These are phyloP conservation scores for Ophion obscuratus DNA, from an alignment of 2,888 invertebrate species.

Conservation along the genomic window DNA sequence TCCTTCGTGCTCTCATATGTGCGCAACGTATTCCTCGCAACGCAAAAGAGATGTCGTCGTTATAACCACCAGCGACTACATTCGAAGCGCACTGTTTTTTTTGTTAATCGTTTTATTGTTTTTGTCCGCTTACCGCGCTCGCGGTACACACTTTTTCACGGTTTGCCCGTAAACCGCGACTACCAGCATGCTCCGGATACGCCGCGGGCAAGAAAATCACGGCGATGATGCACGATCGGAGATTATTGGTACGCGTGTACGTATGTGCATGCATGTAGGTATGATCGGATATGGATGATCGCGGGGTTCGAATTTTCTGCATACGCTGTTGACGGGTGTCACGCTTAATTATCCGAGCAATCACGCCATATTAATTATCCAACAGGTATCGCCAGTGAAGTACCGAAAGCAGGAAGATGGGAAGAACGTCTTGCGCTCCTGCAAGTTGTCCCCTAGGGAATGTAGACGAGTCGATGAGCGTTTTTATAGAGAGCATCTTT, in stretches of 20 bases:
- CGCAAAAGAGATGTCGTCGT: conserved; percentile 77
- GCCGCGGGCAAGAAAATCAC: conserved; percentile 19
- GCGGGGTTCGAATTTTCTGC: conserved; percentile 20
- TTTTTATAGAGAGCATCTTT: too few species aligned
- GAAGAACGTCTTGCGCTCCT: conserved; percentile 6
- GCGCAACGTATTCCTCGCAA: conserved; percentile 67
- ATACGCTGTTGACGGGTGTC: conserved; percentile 39
- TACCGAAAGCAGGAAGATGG: too few species aligned
- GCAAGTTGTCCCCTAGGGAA: not conserved
- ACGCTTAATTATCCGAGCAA: conserved; percentile 58
- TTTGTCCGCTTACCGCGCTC: conserved; percentile 21
- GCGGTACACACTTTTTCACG: conserved; percentile 30
- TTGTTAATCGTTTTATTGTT: conserved; percentile 18
- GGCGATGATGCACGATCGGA: conserved; percentile 55
- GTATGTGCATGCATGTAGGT: not conserved
- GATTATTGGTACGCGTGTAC: conserved; percentile 42
- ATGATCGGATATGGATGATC: conserved; percentile 26
- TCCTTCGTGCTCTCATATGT: conserved; percentile 67
- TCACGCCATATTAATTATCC: conserved; percentile 23
- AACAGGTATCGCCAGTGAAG: not conserved
- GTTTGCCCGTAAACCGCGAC: conserved; percentile 39
- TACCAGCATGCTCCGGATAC: not conserved
- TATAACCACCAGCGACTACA: conserved; percentile 69
- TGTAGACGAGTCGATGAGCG: not conserved
- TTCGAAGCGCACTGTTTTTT: conserved; percentile 35